phyloP scores from a whole-genome alignment of 2,888 invertebrate genomes.

The Taenaris catops region DNA sequence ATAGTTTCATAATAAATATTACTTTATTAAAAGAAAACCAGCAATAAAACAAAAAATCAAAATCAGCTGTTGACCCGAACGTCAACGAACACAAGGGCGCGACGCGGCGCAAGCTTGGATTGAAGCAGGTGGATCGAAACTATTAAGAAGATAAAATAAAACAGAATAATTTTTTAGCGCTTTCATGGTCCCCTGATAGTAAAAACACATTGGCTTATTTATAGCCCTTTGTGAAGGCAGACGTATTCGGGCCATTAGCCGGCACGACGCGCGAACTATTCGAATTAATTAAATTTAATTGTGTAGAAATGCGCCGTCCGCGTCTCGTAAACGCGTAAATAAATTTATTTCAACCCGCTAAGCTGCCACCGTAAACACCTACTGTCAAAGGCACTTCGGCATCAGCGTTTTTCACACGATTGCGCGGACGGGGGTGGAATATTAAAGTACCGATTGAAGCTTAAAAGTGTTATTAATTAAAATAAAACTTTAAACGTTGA shows the following conservation, averaged over 20 bases:
- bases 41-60: no score
- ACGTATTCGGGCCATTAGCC: slow-evolving; percentile 65
- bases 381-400: slow-evolving; percentile 20
- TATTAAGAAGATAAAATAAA: no score
- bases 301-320: slow-evolving; percentile 55
- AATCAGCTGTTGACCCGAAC: no score
- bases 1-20: no score
- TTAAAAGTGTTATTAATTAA: no score
- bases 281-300: slow-evolving; percentile 77
- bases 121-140: no score
- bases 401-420: slow-evolving; percentile 4
- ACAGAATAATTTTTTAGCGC: no score
- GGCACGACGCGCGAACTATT: slow-evolving; percentile 67
- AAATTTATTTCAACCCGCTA: slow-evolving; percentile 36
- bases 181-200: slow-evolving; percentile 18
- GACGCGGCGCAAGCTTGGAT: no score
- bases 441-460: slow-evolving; percentile 24
- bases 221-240: slow-evolving; percentile 56
- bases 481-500: no score
- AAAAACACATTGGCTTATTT: slow-evolving; percentile 39
- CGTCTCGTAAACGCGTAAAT: slow-evolving; percentile 45
- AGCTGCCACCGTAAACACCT: slow-evolving; percentile 27
- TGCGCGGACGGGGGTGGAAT: slow-evolving; percentile 6
- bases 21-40: no score
- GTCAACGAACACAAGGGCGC: no score